phyloP scores from a whole-genome alignment of 2,797 vertebrate genomes.

The Bovichtus variegatus region DNA sequence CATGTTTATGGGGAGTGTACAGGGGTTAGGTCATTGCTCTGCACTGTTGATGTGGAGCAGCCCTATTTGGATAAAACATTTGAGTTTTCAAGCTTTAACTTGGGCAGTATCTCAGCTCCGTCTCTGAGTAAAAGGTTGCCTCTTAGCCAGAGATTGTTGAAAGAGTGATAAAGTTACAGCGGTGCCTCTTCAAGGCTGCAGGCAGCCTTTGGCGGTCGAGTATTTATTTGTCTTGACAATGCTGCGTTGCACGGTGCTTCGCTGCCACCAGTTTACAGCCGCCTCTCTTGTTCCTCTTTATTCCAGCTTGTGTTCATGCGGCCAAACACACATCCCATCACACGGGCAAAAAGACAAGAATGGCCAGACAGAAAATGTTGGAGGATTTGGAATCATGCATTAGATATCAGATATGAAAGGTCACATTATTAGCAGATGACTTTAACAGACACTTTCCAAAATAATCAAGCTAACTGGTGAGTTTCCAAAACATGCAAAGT shows the following conservation, averaged over 20 bases:
- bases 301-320: conserved; percentile 16
- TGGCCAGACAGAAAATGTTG: neutral
- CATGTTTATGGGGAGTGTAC: neutral
- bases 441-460: conserved; percentile 10
- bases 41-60: conserved; percentile 22
- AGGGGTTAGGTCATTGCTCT: conserved; percentile 32
- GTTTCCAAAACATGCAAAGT: conserved; percentile 48
- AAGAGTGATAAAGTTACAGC: neutral
- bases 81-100: conserved; percentile 31
- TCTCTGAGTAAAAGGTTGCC: conserved; percentile 1
- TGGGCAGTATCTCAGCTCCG: neutral
- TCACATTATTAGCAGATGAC: conserved; percentile 29
- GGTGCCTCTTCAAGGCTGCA: neutral
- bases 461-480: conserved; percentile 26
- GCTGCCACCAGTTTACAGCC: conserved; percentile 19
- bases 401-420: conserved; percentile 41
- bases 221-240: conserved; percentile 48
- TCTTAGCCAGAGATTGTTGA: conserved; percentile 15
- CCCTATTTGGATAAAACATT: conserved; percentile 40
- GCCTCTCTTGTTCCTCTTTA: neutral
- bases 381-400: conserved; percentile 32
- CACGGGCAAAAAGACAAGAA: conserved; percentile 22
- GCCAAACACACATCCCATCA: conserved; percentile 25
- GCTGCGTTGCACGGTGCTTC: conserved; percentile 1
- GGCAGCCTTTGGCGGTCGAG: conserved; percentile 42